Base-by-base conservation (phyloP, 1,140 invertebrate species). In the Chironomus tepperi region DNA sequence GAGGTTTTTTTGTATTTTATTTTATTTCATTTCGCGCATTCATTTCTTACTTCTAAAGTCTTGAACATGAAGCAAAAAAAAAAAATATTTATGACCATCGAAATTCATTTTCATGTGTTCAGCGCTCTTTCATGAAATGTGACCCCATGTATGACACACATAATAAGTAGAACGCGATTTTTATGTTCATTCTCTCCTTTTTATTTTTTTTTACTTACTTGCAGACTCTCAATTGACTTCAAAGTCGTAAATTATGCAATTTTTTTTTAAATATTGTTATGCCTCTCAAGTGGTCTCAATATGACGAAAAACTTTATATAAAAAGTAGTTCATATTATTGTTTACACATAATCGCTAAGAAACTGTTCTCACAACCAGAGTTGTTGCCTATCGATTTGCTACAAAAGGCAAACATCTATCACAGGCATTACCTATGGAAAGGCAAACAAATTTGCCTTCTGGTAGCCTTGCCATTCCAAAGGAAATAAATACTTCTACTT, bases 171-270 rank as follows among this genome's bases (percentile, higher is more conserved):
- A 70, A 70, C 65, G 18, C 47, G 65, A 16, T 70, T 18, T 70
- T 70, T n/a, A 57, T n/a, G 47, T n/a, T 57, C 47, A 57, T n/a
- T 57, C 12, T 34, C 24, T 34, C 24, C 24, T 34, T 34, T 57
- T 57, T 70, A 8, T 10, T 70, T 70, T 21, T 70, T 70, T n/a
- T n/a, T n/a, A n/a, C n/a, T n/a, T 10, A 18, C 16, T 70, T 21
- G 24, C 24, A 34, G 24, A 34, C 24, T 34, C 24, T 34, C 24
- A 34, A 34, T 34, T 34, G 24, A 70, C 65, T 70, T 70, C 65
- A 70, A 70, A 70, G 65, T 21, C 65, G 18, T 70, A 70, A 70
- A 70, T 70, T 70, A 70, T 70, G 65, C 65, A 70, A 70, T 70
- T 70, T n/a, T n/a, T n/a, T n/a, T n/a, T 57, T 47, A 47, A 47